These are phyloP conservation scores for Macrotis lagotis DNA, from an alignment of 2,113 vertebrate genomes.

Conservation along the genomic window DNA sequence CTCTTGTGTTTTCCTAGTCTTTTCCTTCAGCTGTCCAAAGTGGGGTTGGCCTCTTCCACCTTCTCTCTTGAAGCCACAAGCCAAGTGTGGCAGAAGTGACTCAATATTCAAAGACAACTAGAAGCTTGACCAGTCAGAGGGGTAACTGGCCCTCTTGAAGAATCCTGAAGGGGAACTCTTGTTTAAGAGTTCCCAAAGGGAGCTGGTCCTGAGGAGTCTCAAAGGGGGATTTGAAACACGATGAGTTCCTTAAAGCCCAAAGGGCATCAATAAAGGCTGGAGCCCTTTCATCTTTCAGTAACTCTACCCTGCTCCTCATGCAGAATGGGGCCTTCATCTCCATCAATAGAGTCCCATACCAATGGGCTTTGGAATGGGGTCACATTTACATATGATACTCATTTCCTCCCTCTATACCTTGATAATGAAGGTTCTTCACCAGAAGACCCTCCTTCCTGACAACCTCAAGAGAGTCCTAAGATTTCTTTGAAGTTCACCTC, in stretches of 20 bases:
- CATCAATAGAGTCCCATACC: background rate
- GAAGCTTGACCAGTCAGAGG: background rate
- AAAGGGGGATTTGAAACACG: background rate
- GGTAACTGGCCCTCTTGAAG: background rate
- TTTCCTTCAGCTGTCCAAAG: background rate
- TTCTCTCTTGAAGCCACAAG: background rate
- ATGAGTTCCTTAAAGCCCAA: background rate
- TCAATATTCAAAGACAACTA: background rate
- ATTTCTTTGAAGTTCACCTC: background rate
- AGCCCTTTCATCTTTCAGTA: background rate
- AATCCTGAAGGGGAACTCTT: background rate
- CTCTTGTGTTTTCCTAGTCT: background rate
- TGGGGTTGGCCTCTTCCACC: background rate
- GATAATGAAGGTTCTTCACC: background rate
- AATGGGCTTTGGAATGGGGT: background rate
- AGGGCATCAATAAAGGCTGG: background rate
- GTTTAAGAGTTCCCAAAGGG: background rate
- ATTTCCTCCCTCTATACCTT: background rate
- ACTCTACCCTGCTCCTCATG: background rate
- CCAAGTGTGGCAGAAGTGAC: background rate
- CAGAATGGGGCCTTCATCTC: background rate
- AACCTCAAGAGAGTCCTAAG: background rate
- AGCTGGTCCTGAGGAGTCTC: background rate
- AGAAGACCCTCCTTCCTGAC: background rate
- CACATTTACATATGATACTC: background rate